Conservation (phyloP, 2,113 vertebrate species). For the Thalassarche chlororhynchos region DNA sequence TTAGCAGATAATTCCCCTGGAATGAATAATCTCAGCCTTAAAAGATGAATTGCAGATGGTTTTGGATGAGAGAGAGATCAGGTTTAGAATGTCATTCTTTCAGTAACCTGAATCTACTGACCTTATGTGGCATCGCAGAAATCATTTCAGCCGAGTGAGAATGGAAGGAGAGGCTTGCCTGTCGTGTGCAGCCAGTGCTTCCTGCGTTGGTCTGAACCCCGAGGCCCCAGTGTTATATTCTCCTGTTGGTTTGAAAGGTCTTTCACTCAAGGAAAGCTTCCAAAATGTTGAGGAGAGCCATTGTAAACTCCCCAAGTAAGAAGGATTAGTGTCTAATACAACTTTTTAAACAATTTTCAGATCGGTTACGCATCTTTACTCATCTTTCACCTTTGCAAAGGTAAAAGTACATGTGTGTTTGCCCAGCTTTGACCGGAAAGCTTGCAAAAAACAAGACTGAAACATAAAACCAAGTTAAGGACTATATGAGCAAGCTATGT, state of each 20-base stretch:
- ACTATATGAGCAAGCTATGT: neutral
- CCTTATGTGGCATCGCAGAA: neutral
- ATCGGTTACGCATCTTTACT: accelerated
- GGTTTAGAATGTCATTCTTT: neutral
- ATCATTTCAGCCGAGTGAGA: neutral
- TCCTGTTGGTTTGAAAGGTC: neutral
- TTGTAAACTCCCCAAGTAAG: neutral
- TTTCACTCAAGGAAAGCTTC: neutral
- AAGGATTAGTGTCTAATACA: neutral
- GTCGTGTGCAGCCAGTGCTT: neutral
- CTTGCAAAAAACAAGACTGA: neutral
- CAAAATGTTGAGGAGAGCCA: neutral
- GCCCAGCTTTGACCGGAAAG: neutral
- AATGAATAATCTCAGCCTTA: slow-evolving; percentile 13
- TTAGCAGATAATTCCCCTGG: neutral
- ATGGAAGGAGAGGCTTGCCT: neutral
- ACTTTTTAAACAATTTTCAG: neutral
- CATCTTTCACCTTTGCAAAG: neutral
- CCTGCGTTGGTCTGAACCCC: neutral
- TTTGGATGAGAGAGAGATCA: neutral
- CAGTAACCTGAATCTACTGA: slow-evolving; percentile 22
- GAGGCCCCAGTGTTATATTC: neutral
- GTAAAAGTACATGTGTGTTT: neutral
- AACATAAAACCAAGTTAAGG: neutral
- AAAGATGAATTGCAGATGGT: slow-evolving; percentile 22